A percentile compares a stretch with the other conserved stretches of the same genome.
Conservation (phyloP, 2,113 vertebrate genomes). For the Mixornis gularis region DNA sequence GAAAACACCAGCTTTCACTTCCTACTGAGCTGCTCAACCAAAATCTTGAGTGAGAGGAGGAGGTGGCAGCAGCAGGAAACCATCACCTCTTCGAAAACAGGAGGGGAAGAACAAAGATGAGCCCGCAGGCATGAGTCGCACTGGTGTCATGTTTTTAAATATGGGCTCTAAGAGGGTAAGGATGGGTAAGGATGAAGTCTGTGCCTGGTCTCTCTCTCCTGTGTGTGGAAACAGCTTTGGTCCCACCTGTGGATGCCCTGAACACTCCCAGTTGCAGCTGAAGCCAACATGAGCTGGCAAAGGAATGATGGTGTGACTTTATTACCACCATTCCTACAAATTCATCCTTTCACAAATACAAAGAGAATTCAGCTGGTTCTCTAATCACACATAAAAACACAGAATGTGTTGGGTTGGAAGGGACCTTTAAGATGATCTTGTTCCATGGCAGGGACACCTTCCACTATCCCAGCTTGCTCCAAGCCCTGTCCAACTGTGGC, state of each 20-base stretch:
- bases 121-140: accelerated
- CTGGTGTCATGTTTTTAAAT: background rate
- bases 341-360: background rate
- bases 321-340: background rate
- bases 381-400: background rate
- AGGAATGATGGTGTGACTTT: accelerated
- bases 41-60: background rate
- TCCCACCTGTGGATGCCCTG: background rate
- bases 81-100: background rate
- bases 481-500: accelerated
- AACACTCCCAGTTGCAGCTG: background rate
- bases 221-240: background rate
- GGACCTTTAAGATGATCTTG: accelerated
- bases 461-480: accelerated
- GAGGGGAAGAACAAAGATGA: background rate
- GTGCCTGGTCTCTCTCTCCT: background rate
- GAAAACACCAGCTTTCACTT: background rate
- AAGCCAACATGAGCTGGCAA: background rate
- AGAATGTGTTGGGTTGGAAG: background rate
- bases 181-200: background rate
- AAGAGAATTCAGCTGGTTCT: background rate
- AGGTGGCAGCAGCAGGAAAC: background rate
- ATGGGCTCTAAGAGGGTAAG: background rate
- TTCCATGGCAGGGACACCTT: background rate
- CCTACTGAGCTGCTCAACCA: background rate